phyloP scores from a whole-genome alignment of 2,888 invertebrate species.

The Sycophila texana region DNA sequence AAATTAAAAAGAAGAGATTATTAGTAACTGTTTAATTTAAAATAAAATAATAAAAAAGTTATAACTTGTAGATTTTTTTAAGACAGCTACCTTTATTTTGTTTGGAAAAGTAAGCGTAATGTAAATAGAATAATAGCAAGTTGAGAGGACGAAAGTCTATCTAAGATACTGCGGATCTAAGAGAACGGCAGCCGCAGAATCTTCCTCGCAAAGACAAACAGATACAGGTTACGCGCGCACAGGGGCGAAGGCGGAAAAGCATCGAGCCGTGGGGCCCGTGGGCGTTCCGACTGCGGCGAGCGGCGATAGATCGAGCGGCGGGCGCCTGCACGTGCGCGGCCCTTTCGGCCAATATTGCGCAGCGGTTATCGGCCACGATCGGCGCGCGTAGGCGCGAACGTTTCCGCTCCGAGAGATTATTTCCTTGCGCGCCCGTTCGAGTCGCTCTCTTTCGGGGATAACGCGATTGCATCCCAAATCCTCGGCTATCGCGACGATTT shows the following conservation, averaged over 20 bases:
- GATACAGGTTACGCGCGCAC: background rate
- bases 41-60: too few relatives aligned
- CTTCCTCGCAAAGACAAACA: background rate
- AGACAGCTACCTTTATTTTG: too few relatives aligned
- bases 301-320: background rate
- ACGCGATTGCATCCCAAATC: background rate
- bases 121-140: too few relatives aligned
- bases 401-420: constrained; percentile 51
- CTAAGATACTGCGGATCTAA: background rate
- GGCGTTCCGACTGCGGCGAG: background rate
- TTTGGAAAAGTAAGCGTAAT: too few relatives aligned
- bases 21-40: too few relatives aligned
- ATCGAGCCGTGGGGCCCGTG: constrained; percentile 9
- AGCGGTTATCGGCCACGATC: constrained; percentile 51
- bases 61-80: too few relatives aligned
- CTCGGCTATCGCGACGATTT: constrained; percentile 26
- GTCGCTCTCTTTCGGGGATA: background rate
- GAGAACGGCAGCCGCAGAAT: background rate
- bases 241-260: constrained; percentile 12
- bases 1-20: too few relatives aligned
- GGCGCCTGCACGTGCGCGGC: constrained; percentile 32
- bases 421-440: background rate
- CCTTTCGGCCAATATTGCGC: constrained; percentile 41
- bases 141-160: background rate
- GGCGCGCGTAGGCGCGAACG: constrained; percentile 46